These are phyloP conservation scores for Neotragus moschatus DNA, from an alignment of 2,113 vertebrate species.

Conservation along the genomic window DNA sequence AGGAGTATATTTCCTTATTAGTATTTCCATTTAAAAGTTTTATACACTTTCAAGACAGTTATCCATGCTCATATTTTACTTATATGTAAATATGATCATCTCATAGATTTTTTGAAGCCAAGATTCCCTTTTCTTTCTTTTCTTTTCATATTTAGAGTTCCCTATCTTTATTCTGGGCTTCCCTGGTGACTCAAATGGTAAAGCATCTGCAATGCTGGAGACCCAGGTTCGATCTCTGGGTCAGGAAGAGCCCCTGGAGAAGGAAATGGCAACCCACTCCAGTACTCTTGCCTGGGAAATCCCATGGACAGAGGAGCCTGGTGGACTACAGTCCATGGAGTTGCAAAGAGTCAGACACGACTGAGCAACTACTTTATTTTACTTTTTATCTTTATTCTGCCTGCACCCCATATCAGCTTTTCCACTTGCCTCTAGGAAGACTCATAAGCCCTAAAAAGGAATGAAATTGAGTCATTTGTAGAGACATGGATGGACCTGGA, in stretches of 20 bases:
- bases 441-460: not conserved
- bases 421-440: not conserved
- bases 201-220: too few relatives aligned
- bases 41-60: not conserved
- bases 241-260: too few relatives aligned
- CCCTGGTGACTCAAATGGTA: too few relatives aligned
- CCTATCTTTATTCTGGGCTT: not conserved
- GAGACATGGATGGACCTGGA: not conserved
- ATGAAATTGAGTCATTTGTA: not conserved
- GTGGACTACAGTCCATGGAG: too few relatives aligned
- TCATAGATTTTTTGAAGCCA: not conserved
- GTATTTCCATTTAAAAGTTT: not conserved
- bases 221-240: too few relatives aligned
- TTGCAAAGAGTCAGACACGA: too few relatives aligned
- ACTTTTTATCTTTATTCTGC: not conserved
- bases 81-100: not conserved
- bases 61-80: not conserved
- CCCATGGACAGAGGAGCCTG: too few relatives aligned
- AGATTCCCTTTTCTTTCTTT: not conserved
- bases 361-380: too few relatives aligned
- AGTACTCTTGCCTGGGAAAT: too few relatives aligned
- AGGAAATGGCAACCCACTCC: too few relatives aligned
- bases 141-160: not conserved
- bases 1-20: not conserved
- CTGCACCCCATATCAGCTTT: not conserved